phyloP scores from a whole-genome alignment of 2,113 vertebrate species.

The Malurus alboscapulatus region DNA sequence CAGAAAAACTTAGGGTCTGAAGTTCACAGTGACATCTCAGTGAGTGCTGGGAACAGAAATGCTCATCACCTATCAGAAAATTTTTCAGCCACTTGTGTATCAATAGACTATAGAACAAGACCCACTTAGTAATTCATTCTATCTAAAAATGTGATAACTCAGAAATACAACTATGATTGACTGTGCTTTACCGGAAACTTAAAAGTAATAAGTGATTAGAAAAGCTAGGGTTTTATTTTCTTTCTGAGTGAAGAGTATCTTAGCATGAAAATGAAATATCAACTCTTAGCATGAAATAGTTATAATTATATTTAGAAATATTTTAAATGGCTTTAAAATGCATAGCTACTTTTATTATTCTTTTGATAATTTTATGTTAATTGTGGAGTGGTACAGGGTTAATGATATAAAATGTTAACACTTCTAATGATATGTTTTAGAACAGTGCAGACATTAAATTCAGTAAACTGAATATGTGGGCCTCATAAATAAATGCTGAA shows the following conservation, averaged over 20 bases:
- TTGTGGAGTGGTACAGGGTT: slow-evolving; percentile 1
- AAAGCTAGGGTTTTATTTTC: not conserved
- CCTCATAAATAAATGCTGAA: slow-evolving; percentile 43
- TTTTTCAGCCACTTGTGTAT: not conserved
- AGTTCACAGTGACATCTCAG: not conserved
- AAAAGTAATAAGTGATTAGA: not conserved
- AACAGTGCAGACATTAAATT: slow-evolving; percentile 33
- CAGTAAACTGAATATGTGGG: slow-evolving; percentile 4
- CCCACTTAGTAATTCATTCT: not conserved
- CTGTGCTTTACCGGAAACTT: not conserved
- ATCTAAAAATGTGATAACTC: not conserved
- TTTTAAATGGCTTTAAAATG: slow-evolving; percentile 17
- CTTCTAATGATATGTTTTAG: slow-evolving; percentile 46
- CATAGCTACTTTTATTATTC: not conserved
- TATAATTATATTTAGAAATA: not conserved
- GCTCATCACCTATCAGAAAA: not conserved
- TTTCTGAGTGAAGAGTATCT: not conserved
- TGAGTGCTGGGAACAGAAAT: not conserved
- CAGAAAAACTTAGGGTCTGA: not conserved
- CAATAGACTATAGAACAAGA: not conserved
- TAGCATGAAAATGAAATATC: not conserved
- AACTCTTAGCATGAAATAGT: not conserved
- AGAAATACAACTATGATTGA: not conserved
- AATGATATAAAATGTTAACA: slow-evolving; percentile 4
- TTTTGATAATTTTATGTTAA: slow-evolving; percentile 29